Conservation (phyloP, 2,797 vertebrate genomes). For the Poecilia gillii region DNA sequence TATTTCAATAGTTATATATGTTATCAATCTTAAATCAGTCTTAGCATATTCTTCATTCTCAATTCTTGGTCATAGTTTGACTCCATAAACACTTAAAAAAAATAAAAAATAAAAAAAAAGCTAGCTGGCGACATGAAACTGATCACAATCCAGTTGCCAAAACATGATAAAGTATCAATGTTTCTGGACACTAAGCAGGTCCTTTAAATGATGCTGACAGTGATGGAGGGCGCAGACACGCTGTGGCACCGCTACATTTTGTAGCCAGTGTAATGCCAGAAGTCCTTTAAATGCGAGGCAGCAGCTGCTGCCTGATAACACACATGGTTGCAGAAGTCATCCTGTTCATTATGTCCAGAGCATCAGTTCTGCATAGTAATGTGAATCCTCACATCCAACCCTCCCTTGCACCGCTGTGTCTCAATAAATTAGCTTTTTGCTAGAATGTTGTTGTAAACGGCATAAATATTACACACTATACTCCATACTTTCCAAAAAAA, state of each 20-base stretch:
- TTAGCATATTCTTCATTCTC: not conserved
- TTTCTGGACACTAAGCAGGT: not conserved
- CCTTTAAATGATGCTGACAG: not conserved
- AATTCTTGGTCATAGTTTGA: slow-evolving; percentile 1
- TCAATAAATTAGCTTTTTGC: slow-evolving; percentile 9
- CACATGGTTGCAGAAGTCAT: slow-evolving; percentile 37
- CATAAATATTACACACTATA: slow-evolving; percentile 19
- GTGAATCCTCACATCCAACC: slow-evolving; percentile 26
- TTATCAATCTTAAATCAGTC: not conserved
- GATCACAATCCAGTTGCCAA: not conserved
- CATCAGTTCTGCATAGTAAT: slow-evolving; percentile 52
- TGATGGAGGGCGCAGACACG: not conserved
- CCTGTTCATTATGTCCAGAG: slow-evolving; percentile 44
- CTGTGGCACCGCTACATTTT: not conserved
- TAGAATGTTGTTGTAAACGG: slow-evolving; percentile 19
- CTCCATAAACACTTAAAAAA: not conserved
- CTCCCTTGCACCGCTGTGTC: slow-evolving; percentile 1
- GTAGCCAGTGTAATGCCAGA: not conserved
- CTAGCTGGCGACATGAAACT: not conserved
- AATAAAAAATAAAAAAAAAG: too few relatives aligned
- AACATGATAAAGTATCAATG: slow-evolving; percentile 3
- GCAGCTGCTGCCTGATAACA: slow-evolving; percentile 31
- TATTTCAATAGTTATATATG: not conserved
- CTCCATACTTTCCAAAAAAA: slow-evolving; percentile 19
- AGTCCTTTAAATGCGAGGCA: slow-evolving; percentile 43